Conservation (phyloP, 2,797 vertebrate species). For the Chanos chanos region DNA sequence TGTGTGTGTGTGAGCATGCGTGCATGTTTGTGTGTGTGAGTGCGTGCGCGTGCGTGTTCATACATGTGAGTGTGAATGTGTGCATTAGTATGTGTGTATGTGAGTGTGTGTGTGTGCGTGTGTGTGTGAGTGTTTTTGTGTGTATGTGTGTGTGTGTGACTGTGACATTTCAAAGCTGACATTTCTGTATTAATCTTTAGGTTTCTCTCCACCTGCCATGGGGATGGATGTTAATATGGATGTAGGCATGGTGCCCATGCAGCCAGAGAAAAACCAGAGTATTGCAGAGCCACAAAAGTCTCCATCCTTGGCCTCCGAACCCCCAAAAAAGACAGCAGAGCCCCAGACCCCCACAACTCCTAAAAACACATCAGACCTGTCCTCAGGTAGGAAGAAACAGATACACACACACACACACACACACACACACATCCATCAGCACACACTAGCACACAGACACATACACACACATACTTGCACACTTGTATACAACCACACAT, state of each 20-base stretch:
- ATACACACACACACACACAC: neutral
- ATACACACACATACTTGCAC: neutral
- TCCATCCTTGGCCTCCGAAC: slow-evolving; percentile 37
- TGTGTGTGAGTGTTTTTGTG: no score
- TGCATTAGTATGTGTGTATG: no score
- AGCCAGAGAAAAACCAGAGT: slow-evolving; percentile 53
- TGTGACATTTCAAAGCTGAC: no score
- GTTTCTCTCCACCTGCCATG: slow-evolving; percentile 56
- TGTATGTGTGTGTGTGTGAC: neutral
- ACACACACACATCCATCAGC: neutral
- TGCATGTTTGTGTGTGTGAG: no score
- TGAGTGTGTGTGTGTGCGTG: no score
- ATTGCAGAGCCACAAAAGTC: slow-evolving; percentile 52
- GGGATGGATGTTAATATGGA: slow-evolving; percentile 50
- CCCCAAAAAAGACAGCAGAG: slow-evolving; percentile 49
- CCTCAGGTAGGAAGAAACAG: slow-evolving; percentile 56
- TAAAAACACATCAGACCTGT: slow-evolving; percentile 54
- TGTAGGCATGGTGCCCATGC: slow-evolving; percentile 50
- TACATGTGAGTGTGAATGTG: no score
- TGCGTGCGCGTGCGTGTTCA: no score
- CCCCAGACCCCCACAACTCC: slow-evolving; percentile 55
- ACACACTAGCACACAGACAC: neutral
- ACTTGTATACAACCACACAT: neutral
- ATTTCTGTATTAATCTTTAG: slow-evolving; percentile 37
- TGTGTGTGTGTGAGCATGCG: no score